These are phyloP conservation scores for Heliconius erato DNA, from an alignment of 2,888 invertebrate species.

Conservation along the genomic window DNA sequence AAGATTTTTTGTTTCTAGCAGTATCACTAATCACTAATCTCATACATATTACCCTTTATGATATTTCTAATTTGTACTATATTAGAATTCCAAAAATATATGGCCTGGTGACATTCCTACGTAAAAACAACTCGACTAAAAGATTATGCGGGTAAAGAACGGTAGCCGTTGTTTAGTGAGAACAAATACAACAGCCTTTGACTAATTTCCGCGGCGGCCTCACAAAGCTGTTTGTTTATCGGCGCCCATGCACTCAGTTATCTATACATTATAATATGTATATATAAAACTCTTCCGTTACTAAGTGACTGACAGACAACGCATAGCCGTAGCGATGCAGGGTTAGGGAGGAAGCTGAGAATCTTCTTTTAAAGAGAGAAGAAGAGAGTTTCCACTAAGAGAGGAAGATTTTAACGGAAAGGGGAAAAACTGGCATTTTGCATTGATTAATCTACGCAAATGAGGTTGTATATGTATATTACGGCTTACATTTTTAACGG, in stretches of 20 bases:
- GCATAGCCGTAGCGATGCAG: not conserved
- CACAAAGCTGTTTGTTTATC: slow-evolving; percentile 54
- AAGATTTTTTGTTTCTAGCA: too few relatives aligned
- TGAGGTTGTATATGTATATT: too few relatives aligned
- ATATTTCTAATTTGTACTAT: not conserved
- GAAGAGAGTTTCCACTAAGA: too few relatives aligned
- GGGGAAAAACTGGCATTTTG: too few relatives aligned
- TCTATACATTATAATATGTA: slow-evolving; percentile 24
- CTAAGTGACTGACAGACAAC: not conserved
- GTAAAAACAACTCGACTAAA: slow-evolving; percentile 21
- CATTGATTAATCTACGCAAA: too few relatives aligned
- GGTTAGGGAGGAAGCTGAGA: not conserved
- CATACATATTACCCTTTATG: too few relatives aligned
- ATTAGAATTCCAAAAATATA: not conserved
- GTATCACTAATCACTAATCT: too few relatives aligned
- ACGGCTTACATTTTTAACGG: too few relatives aligned
- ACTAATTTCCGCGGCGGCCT: slow-evolving; percentile 54
- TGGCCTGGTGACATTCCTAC: slow-evolving; percentile 14
- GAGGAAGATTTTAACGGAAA: too few relatives aligned
- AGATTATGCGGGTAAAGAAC: slow-evolving; percentile 34
- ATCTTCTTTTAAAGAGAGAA: too few relatives aligned
- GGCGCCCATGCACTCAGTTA: slow-evolving; percentile 55
- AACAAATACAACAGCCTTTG: slow-evolving; percentile 50
- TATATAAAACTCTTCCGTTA: slow-evolving; percentile 5
- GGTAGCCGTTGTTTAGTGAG: slow-evolving; percentile 47